A percentile compares a stretch with the other conserved stretches of the same genome.
Conservation (phyloP, 1,140 invertebrate species). For the Euwallacea similis region DNA sequence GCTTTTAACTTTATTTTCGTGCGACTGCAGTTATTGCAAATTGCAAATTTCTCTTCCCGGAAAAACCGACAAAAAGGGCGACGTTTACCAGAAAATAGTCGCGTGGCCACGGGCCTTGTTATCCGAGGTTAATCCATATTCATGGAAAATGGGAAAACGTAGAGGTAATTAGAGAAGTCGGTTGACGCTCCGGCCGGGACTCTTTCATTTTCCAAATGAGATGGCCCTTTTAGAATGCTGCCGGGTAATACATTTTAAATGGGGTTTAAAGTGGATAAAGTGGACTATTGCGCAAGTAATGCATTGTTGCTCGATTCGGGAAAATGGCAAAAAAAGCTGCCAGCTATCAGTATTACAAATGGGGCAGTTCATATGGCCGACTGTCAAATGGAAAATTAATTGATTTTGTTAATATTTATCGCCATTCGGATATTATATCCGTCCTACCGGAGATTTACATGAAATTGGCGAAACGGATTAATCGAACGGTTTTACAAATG, state of each 20-base stretch:
- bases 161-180: constrained; percentile 28
- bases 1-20: no score
- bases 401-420: no score
- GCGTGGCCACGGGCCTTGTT: constrained; percentile 27
- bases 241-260: constrained; percentile 20
- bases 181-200: constrained; percentile 22
- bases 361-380: no score
- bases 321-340: no score
- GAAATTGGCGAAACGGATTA: no score
- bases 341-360: no score
- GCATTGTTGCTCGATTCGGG: not conserved
- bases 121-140: constrained; percentile 32
- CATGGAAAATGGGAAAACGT: constrained; percentile 26
- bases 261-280: constrained; percentile 9
- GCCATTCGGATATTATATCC: no score
- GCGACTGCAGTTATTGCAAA: constrained; percentile 1
- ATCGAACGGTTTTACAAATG: no score
- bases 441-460: no score
- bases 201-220: constrained; percentile 28
- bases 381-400: not conserved
- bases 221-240: constrained; percentile 14
- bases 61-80: constrained; percentile 11
- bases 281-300: not conserved
- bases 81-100: constrained; percentile 28
- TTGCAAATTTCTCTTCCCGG: constrained; percentile 20